phyloP scores from a whole-genome alignment of 2,797 vertebrate genomes.

The Dallia pectoralis region DNA sequence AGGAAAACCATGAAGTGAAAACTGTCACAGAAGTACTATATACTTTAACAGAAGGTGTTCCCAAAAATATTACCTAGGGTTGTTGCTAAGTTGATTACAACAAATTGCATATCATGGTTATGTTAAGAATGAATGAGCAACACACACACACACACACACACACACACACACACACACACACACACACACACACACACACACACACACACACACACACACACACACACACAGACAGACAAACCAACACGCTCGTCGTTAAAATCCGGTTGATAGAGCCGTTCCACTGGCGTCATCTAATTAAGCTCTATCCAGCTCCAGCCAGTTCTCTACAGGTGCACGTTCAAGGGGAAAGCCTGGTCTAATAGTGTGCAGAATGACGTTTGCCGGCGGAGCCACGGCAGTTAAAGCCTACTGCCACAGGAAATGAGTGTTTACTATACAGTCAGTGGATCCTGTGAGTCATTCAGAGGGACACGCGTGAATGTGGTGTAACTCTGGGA shows the following conservation, averaged over 20 bases:
- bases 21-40: background rate
- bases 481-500: conserved; percentile 26
- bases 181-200: too few species aligned
- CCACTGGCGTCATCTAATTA: background rate
- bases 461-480: conserved; percentile 8
- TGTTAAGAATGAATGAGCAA: too few species aligned
- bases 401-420: conserved; percentile 8
- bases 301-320: background rate
- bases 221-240: background rate
- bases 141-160: background rate
- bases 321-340: conserved; percentile 6
- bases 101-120: too few species aligned
- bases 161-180: background rate
- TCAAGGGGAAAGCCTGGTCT: conserved; percentile 12
- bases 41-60: background rate
- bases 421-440: conserved; percentile 12
- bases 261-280: background rate
- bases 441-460: conserved; percentile 22
- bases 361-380: conserved; percentile 26
- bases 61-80: background rate
- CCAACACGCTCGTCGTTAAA: too few species aligned
- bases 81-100: too few species aligned
- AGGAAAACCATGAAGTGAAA: background rate
- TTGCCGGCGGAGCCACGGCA: background rate
- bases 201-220: background rate